Base-by-base conservation (phyloP, 2,888 invertebrate species). In the Chromoteleia sp. region DNA sequence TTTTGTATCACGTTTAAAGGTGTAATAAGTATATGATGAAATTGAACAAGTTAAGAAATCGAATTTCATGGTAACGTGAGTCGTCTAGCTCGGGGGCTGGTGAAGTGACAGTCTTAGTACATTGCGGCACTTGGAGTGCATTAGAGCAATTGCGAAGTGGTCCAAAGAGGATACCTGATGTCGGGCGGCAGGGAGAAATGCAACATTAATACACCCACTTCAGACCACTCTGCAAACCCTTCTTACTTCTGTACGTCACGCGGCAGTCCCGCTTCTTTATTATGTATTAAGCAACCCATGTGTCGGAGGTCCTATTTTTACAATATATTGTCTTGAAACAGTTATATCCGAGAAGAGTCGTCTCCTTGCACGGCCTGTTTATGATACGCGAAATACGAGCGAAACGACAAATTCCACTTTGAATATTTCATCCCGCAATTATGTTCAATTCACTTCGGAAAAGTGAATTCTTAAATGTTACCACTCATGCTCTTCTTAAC, bases 71-170 rank as follows among this genome's bases (percentile, higher is more conserved):
- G 63, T 75, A 76, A 77, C 74, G 75, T 67, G 81, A 61, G 65
- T 80, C 75, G 78, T 80, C 81, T 73, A 73, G 82, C 59, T 78
- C 61, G 52, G 59, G 73, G 76, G 82, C 45, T 81, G 67, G 73
- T 65, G 78, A 70, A 78, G 71, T 82, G 81, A 84, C 81, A 85
- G 84, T 84, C 77, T 82, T 75, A 81, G 83, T 83, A 82, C 82
- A 83, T 80, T 81, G 81, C 78, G 82, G 84, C 84, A 82, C 84
- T 84, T 80, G 85, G 84, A 84, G 84, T 86, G 86, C 87, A 86
- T 87, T 86, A 86, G 86, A 86, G 87, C 85, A 86, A 86, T 87
- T 87, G 86, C 86, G 82, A 84, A 86, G 84, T 86, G 84, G 86
- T 82, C 86, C 85, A 84, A 86, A 85, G 86, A 85, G 85, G 86